These are phyloP conservation scores for Paramuricea clavata DNA, from an alignment of 92 coral and sea anemone genomes.

Conservation along the genomic window DNA sequence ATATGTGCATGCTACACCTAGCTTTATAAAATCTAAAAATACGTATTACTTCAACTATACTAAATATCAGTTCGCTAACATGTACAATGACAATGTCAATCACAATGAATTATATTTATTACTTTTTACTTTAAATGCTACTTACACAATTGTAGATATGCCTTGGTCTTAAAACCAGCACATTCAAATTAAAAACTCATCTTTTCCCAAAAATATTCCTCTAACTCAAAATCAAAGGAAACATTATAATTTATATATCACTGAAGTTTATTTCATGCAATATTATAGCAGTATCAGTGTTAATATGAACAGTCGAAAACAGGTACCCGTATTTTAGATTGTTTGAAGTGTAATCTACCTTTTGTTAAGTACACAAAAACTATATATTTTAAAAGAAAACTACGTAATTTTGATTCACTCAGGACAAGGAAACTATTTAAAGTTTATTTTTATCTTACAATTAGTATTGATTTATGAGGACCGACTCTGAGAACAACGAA, in stretches of 20 bases:
- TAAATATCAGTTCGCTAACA: not conserved
- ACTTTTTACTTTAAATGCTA: not conserved
- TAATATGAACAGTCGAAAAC: conserved; percentile 20
- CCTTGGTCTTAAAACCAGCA: not conserved
- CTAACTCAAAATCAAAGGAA: not conserved
- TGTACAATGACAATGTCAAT: too few relatives aligned
- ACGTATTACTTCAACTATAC: conserved; percentile 3
- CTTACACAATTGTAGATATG: not conserved
- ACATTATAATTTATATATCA: not conserved
- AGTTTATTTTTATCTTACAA: too few relatives aligned
- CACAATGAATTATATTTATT: not conserved
- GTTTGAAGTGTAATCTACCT: not conserved
- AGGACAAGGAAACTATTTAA: too few relatives aligned
- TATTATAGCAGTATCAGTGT: not conserved
- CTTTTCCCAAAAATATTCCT: not conserved
- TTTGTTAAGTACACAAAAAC: not conserved
- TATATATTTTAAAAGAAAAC: not conserved
- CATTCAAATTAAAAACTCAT: too few relatives aligned
- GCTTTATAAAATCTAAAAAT: conserved; percentile 22
- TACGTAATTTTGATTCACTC: not conserved
- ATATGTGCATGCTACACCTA: not conserved
- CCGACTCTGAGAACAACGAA: not conserved
- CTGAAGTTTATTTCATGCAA: not conserved
- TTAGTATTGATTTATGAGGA: too few relatives aligned
- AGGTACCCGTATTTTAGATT: conserved; percentile 20